Evolutionary conservation across 2,888 invertebrate species (phyloP), one percentile per base, ranked within the genome.

Genomic region (Temnothorax ravouxi): DNA sequence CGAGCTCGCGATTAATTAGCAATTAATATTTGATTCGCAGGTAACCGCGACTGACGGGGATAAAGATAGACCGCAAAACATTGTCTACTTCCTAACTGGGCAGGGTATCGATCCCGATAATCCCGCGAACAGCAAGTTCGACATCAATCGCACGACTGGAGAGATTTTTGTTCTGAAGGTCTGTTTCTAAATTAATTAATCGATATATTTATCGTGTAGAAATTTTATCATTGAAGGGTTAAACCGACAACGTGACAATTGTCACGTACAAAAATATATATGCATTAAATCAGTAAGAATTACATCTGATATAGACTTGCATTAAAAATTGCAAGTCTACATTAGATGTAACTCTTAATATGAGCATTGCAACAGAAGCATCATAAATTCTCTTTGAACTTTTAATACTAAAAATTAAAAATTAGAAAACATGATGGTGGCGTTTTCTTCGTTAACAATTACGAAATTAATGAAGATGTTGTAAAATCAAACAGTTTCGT

Each of bases 1-100:
- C 13, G 15, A 41, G 47, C 29, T 80, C 61, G 47, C 38, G 15
- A 15, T 54, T n/a, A 74, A 64, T 64, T 64, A 21, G 62, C 52
- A 75, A 74, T 52, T 71, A 72, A 71, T 61, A 54, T 76, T 83
- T 50, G 18, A 2, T 15, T 11, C 91, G 91, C 95, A 99, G 99
- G 99, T 99, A 89, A 98, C 98, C 84, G 99, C 99, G 61, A 98
- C 98, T 13, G 99, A 99, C 95, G 99, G 99, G 74, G 99, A 99
- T 95, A 98, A 98, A 94, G 99, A 99, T 95, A 96, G 99, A 89
- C 98, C 98, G 82, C 99, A 99, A 95, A 98, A 98, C 95, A 99
- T 99, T 95, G 98, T 99, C 52, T 99, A 99, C 95, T 98, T 99
- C 95, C 96, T 99, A 87, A 99, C 99, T 52, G 99, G 99, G 18